Evolutionary conservation across 2,113 vertebrate genomes (phyloP).

Genomic region (Microtus oregoni): DNA sequence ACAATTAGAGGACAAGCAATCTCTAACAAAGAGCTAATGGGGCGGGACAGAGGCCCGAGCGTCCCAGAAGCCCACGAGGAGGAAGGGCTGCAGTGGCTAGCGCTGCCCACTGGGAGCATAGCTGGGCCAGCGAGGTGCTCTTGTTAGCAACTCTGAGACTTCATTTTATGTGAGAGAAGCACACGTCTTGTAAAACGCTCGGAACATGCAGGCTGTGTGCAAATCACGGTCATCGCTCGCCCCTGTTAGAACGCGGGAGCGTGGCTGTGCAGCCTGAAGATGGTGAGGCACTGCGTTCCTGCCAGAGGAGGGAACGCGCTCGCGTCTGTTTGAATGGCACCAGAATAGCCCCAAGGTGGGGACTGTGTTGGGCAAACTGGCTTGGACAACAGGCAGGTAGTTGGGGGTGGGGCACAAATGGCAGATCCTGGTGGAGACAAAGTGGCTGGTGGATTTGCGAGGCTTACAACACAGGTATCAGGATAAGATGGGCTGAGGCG

Average conservation of each 20-base stretch:
- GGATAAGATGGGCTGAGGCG: background rate
- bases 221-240: background rate
- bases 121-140: background rate
- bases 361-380: background rate
- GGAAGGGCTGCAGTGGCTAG: background rate
- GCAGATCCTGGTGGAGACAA: background rate
- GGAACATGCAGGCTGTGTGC: background rate
- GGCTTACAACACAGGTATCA: too few species aligned
- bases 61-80: background rate
- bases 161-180: background rate
- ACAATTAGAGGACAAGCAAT: background rate
- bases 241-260: background rate
- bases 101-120: background rate
- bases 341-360: background rate
- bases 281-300: background rate
- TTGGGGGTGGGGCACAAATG: background rate
- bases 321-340: background rate
- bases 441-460: background rate
- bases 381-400: background rate
- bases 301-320: background rate
- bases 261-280: background rate
- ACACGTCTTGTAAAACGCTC: background rate
- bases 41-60: background rate
- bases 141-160: background rate
- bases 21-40: conserved; percentile 4